Evolutionary conservation across 2,113 vertebrate species (phyloP).

Genomic region (Coptodon rendalli): DNA sequence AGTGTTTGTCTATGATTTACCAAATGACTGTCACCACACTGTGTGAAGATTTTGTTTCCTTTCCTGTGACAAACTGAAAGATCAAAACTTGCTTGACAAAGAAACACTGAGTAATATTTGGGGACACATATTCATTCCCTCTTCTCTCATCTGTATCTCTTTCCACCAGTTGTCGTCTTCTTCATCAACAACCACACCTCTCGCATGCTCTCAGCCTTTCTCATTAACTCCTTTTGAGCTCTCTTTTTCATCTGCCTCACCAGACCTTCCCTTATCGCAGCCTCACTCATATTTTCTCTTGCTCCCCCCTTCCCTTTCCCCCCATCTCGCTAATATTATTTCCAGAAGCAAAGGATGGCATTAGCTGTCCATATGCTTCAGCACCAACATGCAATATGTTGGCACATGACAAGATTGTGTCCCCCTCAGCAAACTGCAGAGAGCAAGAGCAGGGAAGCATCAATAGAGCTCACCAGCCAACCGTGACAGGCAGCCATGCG

Average conservation of each 20-base stretch:
- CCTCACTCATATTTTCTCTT: background rate
- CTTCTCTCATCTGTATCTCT: slow-evolving; percentile 21
- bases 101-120: background rate
- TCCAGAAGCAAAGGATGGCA: slow-evolving; percentile 24
- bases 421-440: background rate
- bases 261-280: slow-evolving; percentile 1
- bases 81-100: background rate
- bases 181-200: background rate
- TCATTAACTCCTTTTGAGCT: background rate
- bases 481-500: slow-evolving; percentile 9
- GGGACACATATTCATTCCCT: background rate
- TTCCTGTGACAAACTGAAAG: background rate
- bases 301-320: background rate
- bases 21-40: background rate
- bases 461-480: slow-evolving; percentile 22
- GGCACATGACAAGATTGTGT: slow-evolving; percentile 48
- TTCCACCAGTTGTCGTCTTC: background rate
- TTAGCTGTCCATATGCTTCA: slow-evolving; percentile 38
- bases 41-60: background rate
- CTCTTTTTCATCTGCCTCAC: background rate
- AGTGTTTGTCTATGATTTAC: background rate
- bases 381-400: slow-evolving; percentile 35
- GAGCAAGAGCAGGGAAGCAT: background rate
- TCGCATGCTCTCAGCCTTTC: background rate
- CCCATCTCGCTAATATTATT: slow-evolving; percentile 12